phyloP scores from a whole-genome alignment of 2,888 invertebrate species.

The Minunthozetes semirufus region DNA sequence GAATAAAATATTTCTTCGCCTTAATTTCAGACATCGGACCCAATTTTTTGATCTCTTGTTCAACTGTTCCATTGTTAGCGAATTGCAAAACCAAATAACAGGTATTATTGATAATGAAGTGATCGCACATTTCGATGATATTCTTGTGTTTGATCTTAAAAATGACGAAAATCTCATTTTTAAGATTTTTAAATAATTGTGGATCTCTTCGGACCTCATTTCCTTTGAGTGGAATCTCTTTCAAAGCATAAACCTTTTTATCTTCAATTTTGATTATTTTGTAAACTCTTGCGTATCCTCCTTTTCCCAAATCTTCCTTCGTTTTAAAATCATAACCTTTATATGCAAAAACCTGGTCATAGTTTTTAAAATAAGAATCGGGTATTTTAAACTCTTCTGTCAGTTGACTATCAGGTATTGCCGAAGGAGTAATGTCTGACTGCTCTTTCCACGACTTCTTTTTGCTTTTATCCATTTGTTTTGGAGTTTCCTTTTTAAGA shows the following conservation, averaged over 20 bases:
- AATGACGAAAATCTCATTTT: not conserved
- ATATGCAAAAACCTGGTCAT: too few relatives aligned
- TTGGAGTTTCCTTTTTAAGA: too few relatives aligned
- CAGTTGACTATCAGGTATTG: too few relatives aligned
- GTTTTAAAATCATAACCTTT: too few relatives aligned
- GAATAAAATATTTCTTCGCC: not conserved
- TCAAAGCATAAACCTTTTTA: not conserved
- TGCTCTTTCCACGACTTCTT: too few relatives aligned
- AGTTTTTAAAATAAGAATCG: too few relatives aligned
- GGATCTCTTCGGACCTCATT: not conserved
- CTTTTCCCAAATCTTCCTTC: too few relatives aligned
- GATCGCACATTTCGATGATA: not conserved
- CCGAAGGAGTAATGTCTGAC: too few relatives aligned
- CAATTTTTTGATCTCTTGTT: not conserved
- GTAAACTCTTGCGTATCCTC: not conserved
- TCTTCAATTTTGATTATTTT: not conserved
- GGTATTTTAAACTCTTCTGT: not conserved
- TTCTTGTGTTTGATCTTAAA: not conserved
- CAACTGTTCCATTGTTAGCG: not conserved
- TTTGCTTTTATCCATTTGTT: too few relatives aligned
- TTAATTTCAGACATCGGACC: not conserved
- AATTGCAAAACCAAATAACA: not conserved
- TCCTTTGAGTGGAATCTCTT: not conserved
- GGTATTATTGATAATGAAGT: constrained; percentile 3
- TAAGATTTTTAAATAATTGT: not conserved